Percentiles rank a stretch among this genome's conserved stretches.
phyloP scores from a whole-genome alignment of 35 echinoderm and acorn worm species.

The Hemicentrotus pulcherrimus region DNA sequence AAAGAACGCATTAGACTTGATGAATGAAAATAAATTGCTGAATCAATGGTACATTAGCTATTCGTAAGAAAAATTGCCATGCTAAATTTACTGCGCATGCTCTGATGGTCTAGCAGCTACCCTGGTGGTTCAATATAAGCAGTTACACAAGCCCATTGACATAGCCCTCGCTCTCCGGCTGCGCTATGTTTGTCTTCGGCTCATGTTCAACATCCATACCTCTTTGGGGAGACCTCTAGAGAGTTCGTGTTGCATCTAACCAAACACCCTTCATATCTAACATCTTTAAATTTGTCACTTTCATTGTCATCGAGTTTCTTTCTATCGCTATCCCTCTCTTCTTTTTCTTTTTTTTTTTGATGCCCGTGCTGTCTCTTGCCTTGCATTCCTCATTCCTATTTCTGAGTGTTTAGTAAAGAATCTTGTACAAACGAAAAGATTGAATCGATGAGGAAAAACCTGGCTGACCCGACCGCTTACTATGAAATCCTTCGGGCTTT shows the following conservation, averaged over 20 bases:
- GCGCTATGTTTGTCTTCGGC: constrained; percentile 26
- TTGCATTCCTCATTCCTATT: neutral
- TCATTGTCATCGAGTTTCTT: neutral
- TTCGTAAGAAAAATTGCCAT: neutral
- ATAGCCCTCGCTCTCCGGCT: constrained; percentile 4
- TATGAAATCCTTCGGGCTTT: neutral
- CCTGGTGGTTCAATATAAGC: constrained; percentile 48
- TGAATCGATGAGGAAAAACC: constrained; percentile 16
- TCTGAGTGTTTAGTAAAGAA: neutral
- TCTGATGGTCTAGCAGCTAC: constrained; percentile 1
- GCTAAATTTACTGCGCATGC: constrained; percentile 51
- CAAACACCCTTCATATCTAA: constrained; percentile 15
- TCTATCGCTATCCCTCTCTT: neutral
- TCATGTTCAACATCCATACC: constrained; percentile 20
- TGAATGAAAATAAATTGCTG: constrained; percentile 38
- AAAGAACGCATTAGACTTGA: constrained; percentile 42
- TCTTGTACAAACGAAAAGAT: neutral
- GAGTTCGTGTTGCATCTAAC: constrained; percentile 9
- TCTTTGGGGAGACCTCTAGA: constrained; percentile 22
- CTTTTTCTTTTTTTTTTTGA: too few species aligned
- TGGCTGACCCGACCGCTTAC: neutral
- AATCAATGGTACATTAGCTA: constrained; percentile 47
- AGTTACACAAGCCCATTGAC: constrained; percentile 16
- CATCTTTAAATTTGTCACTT: constrained; percentile 36
- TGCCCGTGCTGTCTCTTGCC: neutral